Conservation (phyloP, 1,140 invertebrate genomes). For the Leptinotarsa lineolata region DNA sequence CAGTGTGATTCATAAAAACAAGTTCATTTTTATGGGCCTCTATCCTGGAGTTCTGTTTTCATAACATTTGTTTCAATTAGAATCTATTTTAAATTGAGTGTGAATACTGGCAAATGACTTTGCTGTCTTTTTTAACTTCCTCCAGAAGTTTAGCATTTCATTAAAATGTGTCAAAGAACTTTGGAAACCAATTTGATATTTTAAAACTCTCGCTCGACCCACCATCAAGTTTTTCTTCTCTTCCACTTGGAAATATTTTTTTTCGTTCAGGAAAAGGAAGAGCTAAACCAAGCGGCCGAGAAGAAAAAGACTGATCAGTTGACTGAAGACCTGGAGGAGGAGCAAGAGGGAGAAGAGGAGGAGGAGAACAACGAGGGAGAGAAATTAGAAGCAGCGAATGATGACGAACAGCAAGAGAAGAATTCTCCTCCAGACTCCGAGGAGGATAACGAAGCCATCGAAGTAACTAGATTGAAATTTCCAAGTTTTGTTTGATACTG, state of each 20-base stretch:
- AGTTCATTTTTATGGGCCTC: too few species aligned
- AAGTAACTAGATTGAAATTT: background rate
- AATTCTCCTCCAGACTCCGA: slow-evolving; percentile 49
- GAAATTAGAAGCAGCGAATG: slow-evolving; percentile 4
- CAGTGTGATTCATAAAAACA: too few species aligned
- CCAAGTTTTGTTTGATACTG: background rate
- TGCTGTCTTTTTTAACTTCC: too few species aligned
- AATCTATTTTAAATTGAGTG: too few species aligned
- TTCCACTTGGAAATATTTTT: background rate
- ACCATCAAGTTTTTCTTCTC: too few species aligned
- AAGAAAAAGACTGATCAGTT: slow-evolving; percentile 68
- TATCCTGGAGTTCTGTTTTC: too few species aligned
- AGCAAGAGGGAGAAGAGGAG: slow-evolving; percentile 56
- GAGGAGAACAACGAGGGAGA: slow-evolving; percentile 42
- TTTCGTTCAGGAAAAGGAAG: slow-evolving; percentile 51
- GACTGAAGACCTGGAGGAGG: slow-evolving; percentile 59
- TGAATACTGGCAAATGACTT: too few species aligned
- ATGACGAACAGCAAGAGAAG: slow-evolving; percentile 56
- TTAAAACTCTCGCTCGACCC: too few species aligned
- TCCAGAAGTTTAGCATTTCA: too few species aligned
- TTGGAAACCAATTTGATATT: too few species aligned
- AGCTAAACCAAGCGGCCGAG: slow-evolving; percentile 51
- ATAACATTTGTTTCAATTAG: too few species aligned
- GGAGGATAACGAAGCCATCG: slow-evolving; percentile 55
- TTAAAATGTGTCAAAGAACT: too few species aligned